These are phyloP conservation scores for Drosophila macrospina DNA, from an alignment of 2,888 invertebrate genomes.

Conservation along the genomic window DNA sequence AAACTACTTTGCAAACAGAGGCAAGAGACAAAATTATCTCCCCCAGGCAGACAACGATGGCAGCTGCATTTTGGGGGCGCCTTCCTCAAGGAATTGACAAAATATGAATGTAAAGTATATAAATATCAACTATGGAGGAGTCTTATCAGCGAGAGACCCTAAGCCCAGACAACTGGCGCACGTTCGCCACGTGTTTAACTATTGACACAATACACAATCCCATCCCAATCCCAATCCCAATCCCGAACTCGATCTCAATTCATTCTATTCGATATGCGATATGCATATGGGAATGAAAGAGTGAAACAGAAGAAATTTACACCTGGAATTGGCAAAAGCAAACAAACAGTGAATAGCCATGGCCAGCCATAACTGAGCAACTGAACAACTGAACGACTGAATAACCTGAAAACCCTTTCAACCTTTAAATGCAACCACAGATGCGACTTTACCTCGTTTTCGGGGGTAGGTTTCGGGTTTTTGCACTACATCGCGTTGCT, in stretches of 20 bases:
- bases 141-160: conserved; percentile 56
- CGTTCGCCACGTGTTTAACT: conserved; percentile 73
- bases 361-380: conserved; percentile 16
- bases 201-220: conserved; percentile 28
- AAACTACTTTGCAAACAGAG: conserved; percentile 44
- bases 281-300: conserved; percentile 29
- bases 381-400: too few species aligned
- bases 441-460: conserved; percentile 56
- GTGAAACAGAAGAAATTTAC: conserved; percentile 69
- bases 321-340: conserved; percentile 82
- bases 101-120: conserved; percentile 52
- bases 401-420: conserved; percentile 59
- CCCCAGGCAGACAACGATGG: conserved; percentile 48
- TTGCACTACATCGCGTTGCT: conserved; percentile 42
- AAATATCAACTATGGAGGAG: conserved; percentile 20
- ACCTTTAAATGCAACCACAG: conserved; percentile 66
- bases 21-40: conserved; percentile 45
- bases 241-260: conserved; percentile 11
- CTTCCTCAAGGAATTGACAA: conserved; percentile 24
- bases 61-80: conserved; percentile 61
- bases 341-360: conserved; percentile 42
- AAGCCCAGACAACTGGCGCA: conserved; percentile 71
- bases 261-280: conserved; percentile 25
- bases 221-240: conserved; percentile 14
- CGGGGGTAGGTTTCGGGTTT: conserved; percentile 54